A percentile compares a stretch with the other conserved stretches of the same genome.
Evolutionary conservation across 2,797 vertebrate genomes (phyloP).

Genomic region (Cottoperca gobio): DNA sequence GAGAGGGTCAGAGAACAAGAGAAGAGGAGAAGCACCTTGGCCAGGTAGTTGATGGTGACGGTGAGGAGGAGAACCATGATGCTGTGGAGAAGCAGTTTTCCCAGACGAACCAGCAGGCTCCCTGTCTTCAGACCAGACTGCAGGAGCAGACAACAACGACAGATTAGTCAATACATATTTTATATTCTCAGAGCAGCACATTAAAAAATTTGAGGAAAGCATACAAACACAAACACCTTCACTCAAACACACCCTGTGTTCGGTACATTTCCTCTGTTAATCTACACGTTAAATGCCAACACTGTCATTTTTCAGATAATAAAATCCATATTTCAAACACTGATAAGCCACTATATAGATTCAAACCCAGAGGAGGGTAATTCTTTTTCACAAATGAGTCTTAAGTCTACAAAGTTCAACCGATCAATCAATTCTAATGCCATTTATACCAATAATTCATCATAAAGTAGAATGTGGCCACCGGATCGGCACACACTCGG

Average conservation of each 20-base stretch:
- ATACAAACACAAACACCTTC: not conserved
- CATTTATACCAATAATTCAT: no score
- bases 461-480: no score
- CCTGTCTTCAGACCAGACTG: slow-evolving; percentile 92
- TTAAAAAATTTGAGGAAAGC: not conserved
- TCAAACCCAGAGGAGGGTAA: no score
- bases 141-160: slow-evolving; percentile 41
- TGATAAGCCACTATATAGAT: no score
- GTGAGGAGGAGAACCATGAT: slow-evolving; percentile 89
- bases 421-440: no score
- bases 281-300: no score
- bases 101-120: slow-evolving; percentile 83
- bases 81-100: slow-evolving; percentile 88
- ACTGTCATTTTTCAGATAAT: no score
- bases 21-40: slow-evolving; percentile 87
- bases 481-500: no score
- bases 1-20: no score
- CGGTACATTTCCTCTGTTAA: not conserved
- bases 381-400: no score
- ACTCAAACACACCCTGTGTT: not conserved
- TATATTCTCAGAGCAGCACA: not conserved
- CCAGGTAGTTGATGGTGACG: slow-evolving; percentile 88
- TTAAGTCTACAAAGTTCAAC: no score
- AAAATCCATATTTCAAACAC: no score
- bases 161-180: not conserved